These are phyloP conservation scores for Bovichtus diacanthus DNA, from an alignment of 2,797 vertebrate species.

Conservation along the genomic window DNA sequence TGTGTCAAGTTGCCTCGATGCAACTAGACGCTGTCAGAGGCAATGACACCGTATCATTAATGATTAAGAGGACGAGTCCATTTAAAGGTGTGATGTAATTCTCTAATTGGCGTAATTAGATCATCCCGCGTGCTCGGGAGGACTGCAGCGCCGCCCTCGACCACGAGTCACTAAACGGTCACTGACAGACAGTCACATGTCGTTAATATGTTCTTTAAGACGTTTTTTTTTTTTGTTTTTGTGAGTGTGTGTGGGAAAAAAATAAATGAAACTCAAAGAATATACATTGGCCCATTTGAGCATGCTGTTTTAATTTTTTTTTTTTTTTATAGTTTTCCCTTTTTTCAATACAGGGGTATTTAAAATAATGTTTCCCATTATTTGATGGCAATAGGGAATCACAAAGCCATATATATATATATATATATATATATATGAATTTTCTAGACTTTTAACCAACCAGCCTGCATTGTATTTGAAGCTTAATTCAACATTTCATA, in stretches of 20 bases:
- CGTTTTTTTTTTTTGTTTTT: too few species aligned
- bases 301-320: neutral
- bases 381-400: too few species aligned
- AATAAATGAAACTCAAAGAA: neutral
- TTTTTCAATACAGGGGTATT: neutral
- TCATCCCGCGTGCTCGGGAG: constrained; percentile 45
- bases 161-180: constrained; percentile 22
- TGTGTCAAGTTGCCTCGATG: constrained; percentile 59
- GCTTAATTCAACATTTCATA: too few species aligned
- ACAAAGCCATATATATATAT: too few species aligned
- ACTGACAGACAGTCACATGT: constrained; percentile 15
- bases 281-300: neutral
- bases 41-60: constrained; percentile 70
- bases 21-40: constrained; percentile 58
- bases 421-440: too few species aligned
- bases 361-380: neutral
- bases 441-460: too few species aligned
- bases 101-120: constrained; percentile 80
- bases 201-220: neutral
- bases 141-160: constrained; percentile 12
- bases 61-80: constrained; percentile 70
- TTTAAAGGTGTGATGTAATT: constrained; percentile 80
- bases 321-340: neutral
- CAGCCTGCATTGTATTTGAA: neutral
- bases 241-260: neutral